Conservation (phyloP, 2,797 vertebrate species). For the Clangula hyemalis region DNA sequence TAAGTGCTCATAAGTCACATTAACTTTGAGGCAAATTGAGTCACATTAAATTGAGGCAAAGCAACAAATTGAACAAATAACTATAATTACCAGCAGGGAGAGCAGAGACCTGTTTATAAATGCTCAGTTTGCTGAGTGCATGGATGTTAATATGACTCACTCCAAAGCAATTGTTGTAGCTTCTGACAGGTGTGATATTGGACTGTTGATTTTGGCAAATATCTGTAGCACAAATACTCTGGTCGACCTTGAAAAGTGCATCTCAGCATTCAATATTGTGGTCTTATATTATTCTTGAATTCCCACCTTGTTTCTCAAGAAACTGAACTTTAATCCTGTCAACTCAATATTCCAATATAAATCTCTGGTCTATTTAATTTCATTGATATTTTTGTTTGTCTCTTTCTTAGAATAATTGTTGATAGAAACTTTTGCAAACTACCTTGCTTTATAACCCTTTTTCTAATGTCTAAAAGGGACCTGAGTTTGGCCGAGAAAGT, state of each 20-base stretch:
- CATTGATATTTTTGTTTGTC: neutral
- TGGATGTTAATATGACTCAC: constrained; percentile 19
- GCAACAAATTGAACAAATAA: constrained; percentile 12
- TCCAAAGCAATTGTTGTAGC: neutral
- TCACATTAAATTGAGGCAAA: neutral
- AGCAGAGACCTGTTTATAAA: neutral
- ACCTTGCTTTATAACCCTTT: neutral
- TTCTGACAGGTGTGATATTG: constrained; percentile 30
- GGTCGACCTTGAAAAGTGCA: neutral
- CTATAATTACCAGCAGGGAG: neutral
- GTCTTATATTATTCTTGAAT: neutral
- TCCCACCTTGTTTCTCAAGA: neutral
- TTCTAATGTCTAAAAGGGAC: neutral
- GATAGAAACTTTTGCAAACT: neutral
- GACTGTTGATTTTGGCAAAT: constrained; percentile 20
- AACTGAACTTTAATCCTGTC: neutral
- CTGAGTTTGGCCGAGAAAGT: neutral
- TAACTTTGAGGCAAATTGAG: too few relatives aligned
- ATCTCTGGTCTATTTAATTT: neutral
- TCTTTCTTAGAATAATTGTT: neutral
- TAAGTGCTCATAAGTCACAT: neutral
- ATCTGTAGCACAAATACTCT: neutral
- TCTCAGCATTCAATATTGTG: neutral
- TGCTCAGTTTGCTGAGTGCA: neutral
- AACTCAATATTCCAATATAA: neutral